Conservation (phyloP, 2,797 vertebrate genomes). For the Cossypha dichroa region DNA sequence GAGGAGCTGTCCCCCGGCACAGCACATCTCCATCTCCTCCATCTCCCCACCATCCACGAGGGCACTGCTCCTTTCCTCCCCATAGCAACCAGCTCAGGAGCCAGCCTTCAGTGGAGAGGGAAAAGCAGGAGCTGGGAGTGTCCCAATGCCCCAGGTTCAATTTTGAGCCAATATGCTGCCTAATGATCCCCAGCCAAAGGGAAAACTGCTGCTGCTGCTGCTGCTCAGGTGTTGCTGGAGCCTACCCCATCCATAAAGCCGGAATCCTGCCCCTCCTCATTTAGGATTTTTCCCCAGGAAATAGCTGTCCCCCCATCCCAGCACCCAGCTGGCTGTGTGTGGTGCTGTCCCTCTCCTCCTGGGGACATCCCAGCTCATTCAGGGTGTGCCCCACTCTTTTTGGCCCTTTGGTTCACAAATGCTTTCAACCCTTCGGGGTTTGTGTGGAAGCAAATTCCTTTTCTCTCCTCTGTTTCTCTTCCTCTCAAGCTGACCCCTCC, state of each 20-base stretch:
- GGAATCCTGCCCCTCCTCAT: not conserved
- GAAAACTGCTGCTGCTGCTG: not conserved
- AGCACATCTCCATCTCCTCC: not conserved
- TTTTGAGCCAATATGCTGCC: not conserved
- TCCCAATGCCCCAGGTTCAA: accelerated
- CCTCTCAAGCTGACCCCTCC: not conserved
- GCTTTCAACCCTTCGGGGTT: not conserved
- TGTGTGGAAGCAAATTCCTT: slow-evolving; percentile 14
- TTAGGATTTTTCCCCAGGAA: not conserved
- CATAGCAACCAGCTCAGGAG: not conserved
- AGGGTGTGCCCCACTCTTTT: not conserved
- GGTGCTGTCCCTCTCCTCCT: not conserved
- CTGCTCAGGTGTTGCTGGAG: not conserved
- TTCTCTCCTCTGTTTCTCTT: not conserved
- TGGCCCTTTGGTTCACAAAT: not conserved
- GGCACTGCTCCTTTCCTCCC: not conserved
- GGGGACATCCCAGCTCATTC: not conserved
- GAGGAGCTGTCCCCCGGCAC: not conserved
- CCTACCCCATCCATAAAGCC: not conserved
- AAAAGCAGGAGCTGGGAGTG: not conserved
- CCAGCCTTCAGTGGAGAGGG: not conserved
- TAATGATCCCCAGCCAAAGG: not conserved
- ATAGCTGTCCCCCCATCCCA: not conserved
- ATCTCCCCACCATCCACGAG: not conserved
- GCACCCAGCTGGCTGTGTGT: not conserved